Conservation (phyloP, 1,140 invertebrate genomes). For the Drosophila takahashii region DNA sequence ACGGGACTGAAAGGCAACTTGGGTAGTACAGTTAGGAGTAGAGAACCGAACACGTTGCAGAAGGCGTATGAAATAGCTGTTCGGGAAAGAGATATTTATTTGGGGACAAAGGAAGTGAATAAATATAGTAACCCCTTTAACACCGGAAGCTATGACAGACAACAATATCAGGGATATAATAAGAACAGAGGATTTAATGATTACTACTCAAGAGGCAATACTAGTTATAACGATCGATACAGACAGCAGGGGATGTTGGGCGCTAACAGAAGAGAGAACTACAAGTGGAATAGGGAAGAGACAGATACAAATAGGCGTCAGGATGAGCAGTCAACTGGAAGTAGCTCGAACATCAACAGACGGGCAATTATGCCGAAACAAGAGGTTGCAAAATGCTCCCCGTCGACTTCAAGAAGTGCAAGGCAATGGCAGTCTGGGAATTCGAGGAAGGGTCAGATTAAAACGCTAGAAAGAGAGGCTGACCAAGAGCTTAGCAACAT, state of each 20-base stretch:
- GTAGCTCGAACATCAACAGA: background rate
- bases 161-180: background rate
- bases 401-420: background rate
- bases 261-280: too few relatives aligned
- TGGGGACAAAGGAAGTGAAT: background rate
- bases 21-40: too few relatives aligned
- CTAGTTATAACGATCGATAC: too few relatives aligned
- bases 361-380: background rate
- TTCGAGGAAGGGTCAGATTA: background rate
- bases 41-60: too few relatives aligned
- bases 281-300: too few relatives aligned
- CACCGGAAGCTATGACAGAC: background rate
- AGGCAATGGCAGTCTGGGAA: background rate
- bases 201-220: too few relatives aligned
- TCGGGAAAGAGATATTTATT: background rate
- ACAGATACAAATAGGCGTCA: background rate
- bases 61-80: too few relatives aligned
- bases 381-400: background rate
- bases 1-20: too few relatives aligned
- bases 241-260: too few relatives aligned
- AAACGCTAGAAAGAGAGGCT: background rate
- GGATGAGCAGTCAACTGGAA: background rate
- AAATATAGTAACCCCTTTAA: background rate
- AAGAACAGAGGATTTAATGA: too few relatives aligned
- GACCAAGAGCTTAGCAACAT: too few relatives aligned